Base-by-base conservation (phyloP, 2,797 vertebrate genomes). In the Alca torda region DNA sequence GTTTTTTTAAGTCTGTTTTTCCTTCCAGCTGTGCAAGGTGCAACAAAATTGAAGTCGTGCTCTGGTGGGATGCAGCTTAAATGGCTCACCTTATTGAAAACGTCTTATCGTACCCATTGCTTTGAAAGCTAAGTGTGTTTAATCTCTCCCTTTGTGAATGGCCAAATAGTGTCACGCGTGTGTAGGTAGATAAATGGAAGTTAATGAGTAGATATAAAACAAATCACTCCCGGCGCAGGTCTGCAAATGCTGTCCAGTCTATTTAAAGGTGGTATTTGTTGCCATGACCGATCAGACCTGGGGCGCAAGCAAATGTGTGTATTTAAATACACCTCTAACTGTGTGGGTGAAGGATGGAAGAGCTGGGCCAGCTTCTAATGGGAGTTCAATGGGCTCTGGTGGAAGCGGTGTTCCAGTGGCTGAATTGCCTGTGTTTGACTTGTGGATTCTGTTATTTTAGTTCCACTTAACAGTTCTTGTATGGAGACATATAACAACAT, bases 131-230 rank as follows among this genome's bases (percentile, higher is more conserved):
- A 4, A 35, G 28, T 2, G 33, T 70, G 70, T 91, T 92, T 77
- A 75, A 87, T 96, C 57, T 3, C 84, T 61, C 37, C 37, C 45
- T 70, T 54, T 63, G 45, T 3, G 2, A 69, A 6, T 1, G 6
- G 77, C 76, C 51, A 2, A 35, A 37, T 2, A 4, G 53, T 18
- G 72, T 87, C 94, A 85, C 3, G 37, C 91, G 26, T 11, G 3
- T 77, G 79, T 83, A 41, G 61, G 65, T 80, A 41, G 28, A 72
- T 93, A 90, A 95, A 61, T 31, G 90, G 20, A 0, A 77, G 35
- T 72, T 83, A 92, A 84, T 70, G 95, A 92, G 84, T 45, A 78
- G 53, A 61, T 80, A 13, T 77, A 87, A 91, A 95, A 19, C 68
- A 81, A 78, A 80, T 45, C 23, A 0, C 75, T 84, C 60, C 77